A percentile compares a stretch with the other conserved stretches of the same genome.
These are phyloP conservation scores for Heliopora coerulea DNA, from an alignment of 92 coral and sea anemone genomes.

Conservation along the genomic window DNA sequence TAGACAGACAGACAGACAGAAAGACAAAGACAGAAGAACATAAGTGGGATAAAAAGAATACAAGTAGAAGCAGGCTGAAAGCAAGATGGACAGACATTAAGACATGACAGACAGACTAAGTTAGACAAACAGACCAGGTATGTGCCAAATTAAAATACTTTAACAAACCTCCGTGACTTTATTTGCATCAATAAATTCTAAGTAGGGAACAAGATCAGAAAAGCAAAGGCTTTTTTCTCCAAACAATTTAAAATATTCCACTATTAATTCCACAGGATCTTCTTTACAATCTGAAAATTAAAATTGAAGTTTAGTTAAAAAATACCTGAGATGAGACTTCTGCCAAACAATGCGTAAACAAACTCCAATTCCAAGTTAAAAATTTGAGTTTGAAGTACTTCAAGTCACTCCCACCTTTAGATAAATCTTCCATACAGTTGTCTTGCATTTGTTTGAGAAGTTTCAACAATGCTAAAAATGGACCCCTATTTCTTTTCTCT, in stretches of 20 bases:
- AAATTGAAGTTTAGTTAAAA: not conserved
- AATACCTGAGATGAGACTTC: too few species aligned
- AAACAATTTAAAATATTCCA: conserved; percentile 83
- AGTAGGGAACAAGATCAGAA: conserved; percentile 71
- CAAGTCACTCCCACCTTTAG: conserved; percentile 62
- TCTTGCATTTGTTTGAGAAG: conserved; percentile 59
- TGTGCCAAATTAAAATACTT: not conserved
- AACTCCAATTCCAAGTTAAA: too few species aligned
- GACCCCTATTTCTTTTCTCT: conserved; percentile 71
- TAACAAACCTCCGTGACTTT: conserved; percentile 53
- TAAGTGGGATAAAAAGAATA: too few species aligned
- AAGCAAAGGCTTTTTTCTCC: conserved; percentile 81
- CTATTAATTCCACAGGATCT: conserved; percentile 55
- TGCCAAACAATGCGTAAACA: too few species aligned
- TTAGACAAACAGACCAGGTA: not conserved
- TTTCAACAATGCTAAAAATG: conserved; percentile 84
- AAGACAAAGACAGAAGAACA: too few species aligned
- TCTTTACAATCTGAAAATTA: conserved; percentile 50
- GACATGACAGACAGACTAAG: not conserved
- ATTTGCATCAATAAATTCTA: conserved; percentile 50
- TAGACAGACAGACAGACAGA: not conserved
- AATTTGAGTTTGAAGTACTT: too few species aligned
- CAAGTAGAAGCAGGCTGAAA: too few species aligned
- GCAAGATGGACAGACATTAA: too few species aligned
- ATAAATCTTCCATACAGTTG: conserved; percentile 50